Base-by-base conservation (phyloP, 2,888 invertebrate species). In the Helleia helle region DNA sequence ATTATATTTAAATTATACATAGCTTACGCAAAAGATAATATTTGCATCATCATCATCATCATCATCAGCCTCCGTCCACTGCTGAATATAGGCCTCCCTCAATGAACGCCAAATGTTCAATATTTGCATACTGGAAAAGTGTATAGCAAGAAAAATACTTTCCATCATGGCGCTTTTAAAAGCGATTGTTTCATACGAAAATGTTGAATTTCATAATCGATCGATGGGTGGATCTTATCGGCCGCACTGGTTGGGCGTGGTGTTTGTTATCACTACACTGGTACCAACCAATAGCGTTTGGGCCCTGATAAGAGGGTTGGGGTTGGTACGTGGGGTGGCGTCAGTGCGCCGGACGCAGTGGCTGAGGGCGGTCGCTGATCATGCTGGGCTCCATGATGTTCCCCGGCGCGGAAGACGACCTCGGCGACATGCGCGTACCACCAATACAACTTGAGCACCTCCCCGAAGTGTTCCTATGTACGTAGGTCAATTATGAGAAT, bases 401-500 rank as follows among this genome's bases (percentile, higher is more conserved):
- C 65, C 81, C 80, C 51, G 70, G 68, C 51, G 63, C 64, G 49
- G 77, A 83, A 51, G 71, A 71, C 12, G 71, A 71, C 46, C 66
- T 81, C 47, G 77, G 87, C 65, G 86, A 86, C 68, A 86, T 89
- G 79, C 87, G 91, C 64, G 90, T 91, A 55, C 91, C 91, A 48
- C 91, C 91, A 55, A 90, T 91, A 58, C 89, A 90, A 63, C 81
- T 91, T 52, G 91, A 91, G 68, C 89, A 90, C 65, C 87, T 91
- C 59, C 91, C 91, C 25, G 90, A 91, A 74, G 89, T 90, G 79
- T 86, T 91, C 59, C 71, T 91, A 71, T 89, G 91, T 91, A 90
- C 87, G 90, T 89, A 80, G 45, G 31, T 31, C 22, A 41, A n/a
- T n/a, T n/a, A n/a, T n/a, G 9, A 4, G 17, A n/a, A 28, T 11